Evolutionary conservation across 2,797 vertebrate species (phyloP).

Genomic region (Fundulus diaphanus): DNA sequence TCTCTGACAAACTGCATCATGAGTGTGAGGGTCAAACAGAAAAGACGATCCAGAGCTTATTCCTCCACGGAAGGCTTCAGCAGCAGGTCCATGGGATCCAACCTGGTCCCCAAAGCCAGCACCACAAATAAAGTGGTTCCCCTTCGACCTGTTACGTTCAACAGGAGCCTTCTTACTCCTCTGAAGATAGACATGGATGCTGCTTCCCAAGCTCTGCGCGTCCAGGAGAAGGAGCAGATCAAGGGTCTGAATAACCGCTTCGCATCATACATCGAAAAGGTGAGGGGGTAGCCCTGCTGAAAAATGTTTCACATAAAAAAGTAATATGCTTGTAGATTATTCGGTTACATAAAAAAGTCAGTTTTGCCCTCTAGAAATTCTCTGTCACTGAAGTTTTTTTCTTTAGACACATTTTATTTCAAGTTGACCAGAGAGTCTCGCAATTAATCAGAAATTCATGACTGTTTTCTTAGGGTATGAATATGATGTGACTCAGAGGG

Average conservation of each 20-base stretch:
- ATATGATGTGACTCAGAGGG: not conserved
- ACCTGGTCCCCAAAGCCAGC: constrained; percentile 34
- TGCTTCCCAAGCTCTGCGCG: constrained; percentile 79
- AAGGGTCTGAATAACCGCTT: constrained; percentile 93
- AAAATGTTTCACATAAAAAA: not conserved
- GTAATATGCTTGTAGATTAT: not conserved
- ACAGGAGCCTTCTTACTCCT: constrained; percentile 84
- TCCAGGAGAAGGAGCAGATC: constrained; percentile 92
- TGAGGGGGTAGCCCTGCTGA: constrained; percentile 52
- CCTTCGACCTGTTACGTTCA: constrained; percentile 79
- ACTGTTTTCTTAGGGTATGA: not conserved
- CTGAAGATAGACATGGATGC: constrained; percentile 72
- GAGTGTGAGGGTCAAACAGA: constrained; percentile 55
- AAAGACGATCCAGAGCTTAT: not conserved
- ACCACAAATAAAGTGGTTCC: not conserved
- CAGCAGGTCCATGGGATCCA: constrained; percentile 65
- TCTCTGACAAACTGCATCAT: constrained; percentile 46
- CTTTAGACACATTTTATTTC: too few relatives aligned
- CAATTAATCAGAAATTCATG: not conserved
- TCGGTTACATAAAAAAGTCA: not conserved
- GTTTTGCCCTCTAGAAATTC: too few relatives aligned
- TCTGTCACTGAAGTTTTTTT: too few relatives aligned
- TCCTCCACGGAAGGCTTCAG: constrained; percentile 49
- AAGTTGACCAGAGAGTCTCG: too few relatives aligned
- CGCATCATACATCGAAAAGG: constrained; percentile 89